Evolutionary conservation across 1,140 invertebrate species (phyloP).

Genomic region (Drosophila baimaii): DNA sequence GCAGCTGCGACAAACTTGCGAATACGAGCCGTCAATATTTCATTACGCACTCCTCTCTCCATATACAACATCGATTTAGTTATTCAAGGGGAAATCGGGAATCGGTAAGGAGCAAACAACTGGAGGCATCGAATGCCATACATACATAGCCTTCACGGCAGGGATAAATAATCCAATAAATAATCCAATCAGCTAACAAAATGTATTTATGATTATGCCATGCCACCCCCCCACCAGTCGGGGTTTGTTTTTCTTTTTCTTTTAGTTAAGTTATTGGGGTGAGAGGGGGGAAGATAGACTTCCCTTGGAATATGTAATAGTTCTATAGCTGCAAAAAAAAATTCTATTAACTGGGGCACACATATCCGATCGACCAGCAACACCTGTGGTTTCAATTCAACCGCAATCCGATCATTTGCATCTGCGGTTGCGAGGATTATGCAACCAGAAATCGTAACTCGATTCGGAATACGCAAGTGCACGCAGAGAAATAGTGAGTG

Average conservation of each 20-base stretch:
- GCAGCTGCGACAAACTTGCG: conserved; percentile 69
- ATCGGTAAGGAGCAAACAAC: conserved; percentile 14
- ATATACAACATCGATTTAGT: conserved; percentile 64
- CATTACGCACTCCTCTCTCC: conserved; percentile 31
- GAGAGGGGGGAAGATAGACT: not conserved
- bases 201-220: conserved; percentile 26
- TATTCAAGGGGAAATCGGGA: conserved; percentile 44
- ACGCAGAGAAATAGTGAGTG: not conserved
- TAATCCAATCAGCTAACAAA: conserved; percentile 22
- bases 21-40: conserved; percentile 48
- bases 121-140: conserved; percentile 2
- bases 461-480: not conserved
- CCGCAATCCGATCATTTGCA: conserved; percentile 5
- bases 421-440: conserved; percentile 14
- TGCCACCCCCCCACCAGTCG: too few relatives aligned
- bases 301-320: not conserved
- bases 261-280: not conserved
- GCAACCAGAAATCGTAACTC: conserved; percentile 1
- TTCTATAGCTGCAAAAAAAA: not conserved
- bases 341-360: not conserved
- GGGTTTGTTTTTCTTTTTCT: too few relatives aligned
- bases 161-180: conserved; percentile 18
- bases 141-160: not conserved
- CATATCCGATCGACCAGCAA: not conserved
- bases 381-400: not conserved